phyloP scores from a whole-genome alignment of 2,113 vertebrate genomes.

The Serinus canaria region DNA sequence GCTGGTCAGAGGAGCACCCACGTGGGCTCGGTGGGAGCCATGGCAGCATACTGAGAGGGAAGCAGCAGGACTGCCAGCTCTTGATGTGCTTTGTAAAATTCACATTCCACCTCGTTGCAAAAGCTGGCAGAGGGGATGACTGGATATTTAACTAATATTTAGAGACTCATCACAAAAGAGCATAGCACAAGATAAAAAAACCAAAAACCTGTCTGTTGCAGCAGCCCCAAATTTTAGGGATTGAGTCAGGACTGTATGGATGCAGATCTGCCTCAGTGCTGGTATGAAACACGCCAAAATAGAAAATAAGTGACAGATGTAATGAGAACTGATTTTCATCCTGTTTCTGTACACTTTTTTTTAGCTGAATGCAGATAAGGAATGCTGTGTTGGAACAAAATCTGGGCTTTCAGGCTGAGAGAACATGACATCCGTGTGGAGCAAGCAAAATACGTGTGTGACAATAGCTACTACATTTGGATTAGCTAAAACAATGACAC shows the following conservation, averaged over 20 bases:
- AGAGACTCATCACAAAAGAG: not conserved
- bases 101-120: not conserved
- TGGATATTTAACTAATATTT: not conserved
- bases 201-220: not conserved
- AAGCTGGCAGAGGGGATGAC: not conserved
- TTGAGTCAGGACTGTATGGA: not conserved
- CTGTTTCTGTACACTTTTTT: not conserved
- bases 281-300: not conserved
- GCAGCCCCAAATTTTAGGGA: not conserved
- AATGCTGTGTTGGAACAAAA: not conserved
- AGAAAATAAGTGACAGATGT: not conserved
- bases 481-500: not conserved
- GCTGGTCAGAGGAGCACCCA: not conserved
- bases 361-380: not conserved
- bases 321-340: not conserved
- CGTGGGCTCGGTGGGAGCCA: accelerated
- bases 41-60: not conserved
- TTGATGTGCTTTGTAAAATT: not conserved
- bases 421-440: not conserved
- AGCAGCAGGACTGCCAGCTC: not conserved
- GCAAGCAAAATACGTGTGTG: not conserved
- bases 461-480: not conserved
- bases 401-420: not conserved
- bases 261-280: not conserved
- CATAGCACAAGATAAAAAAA: not conserved